phyloP scores from a whole-genome alignment of 2,797 vertebrate genomes.

The Coendou prehensilis region DNA sequence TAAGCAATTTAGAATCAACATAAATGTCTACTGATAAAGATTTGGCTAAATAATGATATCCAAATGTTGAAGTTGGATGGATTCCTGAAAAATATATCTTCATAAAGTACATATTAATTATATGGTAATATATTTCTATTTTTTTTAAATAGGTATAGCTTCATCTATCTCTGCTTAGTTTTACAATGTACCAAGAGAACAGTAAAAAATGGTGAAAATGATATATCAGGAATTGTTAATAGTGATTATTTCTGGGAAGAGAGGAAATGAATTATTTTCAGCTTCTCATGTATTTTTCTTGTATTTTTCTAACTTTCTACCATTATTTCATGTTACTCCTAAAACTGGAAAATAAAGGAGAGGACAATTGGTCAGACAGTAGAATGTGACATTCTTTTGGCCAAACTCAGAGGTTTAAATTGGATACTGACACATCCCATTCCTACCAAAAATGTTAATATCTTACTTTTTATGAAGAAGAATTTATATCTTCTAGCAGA shows the following conservation, averaged over 20 bases:
- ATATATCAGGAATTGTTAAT: background rate
- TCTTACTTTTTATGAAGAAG: background rate
- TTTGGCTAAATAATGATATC: background rate
- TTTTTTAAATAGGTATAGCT: background rate
- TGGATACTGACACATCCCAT: background rate
- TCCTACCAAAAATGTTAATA: background rate
- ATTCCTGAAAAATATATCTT: background rate
- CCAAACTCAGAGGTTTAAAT: background rate
- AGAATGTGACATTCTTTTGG: background rate
- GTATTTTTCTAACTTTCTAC: background rate
- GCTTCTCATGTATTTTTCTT: background rate
- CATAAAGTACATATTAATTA: background rate
- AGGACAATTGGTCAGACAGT: background rate
- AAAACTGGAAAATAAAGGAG: background rate
- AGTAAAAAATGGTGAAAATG: background rate
- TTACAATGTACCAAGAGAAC: background rate
- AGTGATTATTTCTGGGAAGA: constrained; percentile 17
- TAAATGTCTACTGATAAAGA: background rate
- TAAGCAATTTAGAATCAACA: background rate
- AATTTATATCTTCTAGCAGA: background rate
- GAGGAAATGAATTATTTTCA: background rate
- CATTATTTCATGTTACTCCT: background rate
- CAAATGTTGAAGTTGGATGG: background rate
- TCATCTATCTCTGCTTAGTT: background rate
- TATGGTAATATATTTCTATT: background rate